Percentiles rank a stretch among this genome's conserved stretches.
These are phyloP conservation scores for Enteromius radiatus DNA, from an alignment of 2,797 vertebrate species.

Conservation along the genomic window DNA sequence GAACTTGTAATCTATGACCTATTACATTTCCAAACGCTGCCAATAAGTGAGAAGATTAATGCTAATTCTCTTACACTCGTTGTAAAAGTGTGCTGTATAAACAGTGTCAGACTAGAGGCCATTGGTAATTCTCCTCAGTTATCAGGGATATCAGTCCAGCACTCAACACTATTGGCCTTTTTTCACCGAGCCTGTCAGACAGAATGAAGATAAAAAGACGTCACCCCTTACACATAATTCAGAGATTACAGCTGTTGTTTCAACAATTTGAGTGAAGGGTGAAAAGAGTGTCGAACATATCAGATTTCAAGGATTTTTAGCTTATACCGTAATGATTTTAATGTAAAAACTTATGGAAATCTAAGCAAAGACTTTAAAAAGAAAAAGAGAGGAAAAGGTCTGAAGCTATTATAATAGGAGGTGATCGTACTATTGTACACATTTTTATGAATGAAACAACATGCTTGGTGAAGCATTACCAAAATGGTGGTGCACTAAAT, in stretches of 20 bases:
- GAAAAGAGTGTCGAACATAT: not conserved
- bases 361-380: not conserved
- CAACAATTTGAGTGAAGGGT: constrained; percentile 14
- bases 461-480: constrained; percentile 25
- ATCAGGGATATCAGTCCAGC: constrained; percentile 37
- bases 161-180: constrained; percentile 29
- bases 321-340: not conserved
- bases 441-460: constrained; percentile 29
- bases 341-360: not conserved
- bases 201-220: constrained; percentile 4
- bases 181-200: constrained; percentile 6
- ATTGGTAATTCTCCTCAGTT: constrained; percentile 29
- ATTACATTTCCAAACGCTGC: not conserved
- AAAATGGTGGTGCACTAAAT: constrained; percentile 35
- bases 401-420: not conserved
- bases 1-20: not conserved
- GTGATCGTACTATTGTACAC: constrained; percentile 23
- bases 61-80: constrained; percentile 1
- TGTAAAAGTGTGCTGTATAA: constrained; percentile 30
- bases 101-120: constrained; percentile 24
- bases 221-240: constrained; percentile 23
- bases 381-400: not conserved
- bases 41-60: constrained; percentile 18
- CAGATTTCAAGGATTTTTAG: not conserved
- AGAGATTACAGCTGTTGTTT: constrained; percentile 29